Percentiles rank a stretch among this genome's conserved stretches.
Conservation (phyloP, 2,888 invertebrate species). For the Mythimna ferrago region DNA sequence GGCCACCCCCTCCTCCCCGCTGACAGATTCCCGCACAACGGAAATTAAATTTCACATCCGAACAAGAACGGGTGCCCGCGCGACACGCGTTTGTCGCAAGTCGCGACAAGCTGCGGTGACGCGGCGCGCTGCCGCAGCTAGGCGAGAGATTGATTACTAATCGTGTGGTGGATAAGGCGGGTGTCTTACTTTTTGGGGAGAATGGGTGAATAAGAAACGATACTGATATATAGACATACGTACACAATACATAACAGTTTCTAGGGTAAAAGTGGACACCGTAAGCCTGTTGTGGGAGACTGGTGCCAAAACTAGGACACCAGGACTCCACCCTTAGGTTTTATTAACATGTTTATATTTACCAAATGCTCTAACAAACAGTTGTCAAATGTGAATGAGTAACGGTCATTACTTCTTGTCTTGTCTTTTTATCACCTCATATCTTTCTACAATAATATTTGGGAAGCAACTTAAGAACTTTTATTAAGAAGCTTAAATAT, state of each 20-base stretch:
- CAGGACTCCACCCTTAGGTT: too few species aligned
- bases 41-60: slow-evolving; percentile 91
- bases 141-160: slow-evolving; percentile 78
- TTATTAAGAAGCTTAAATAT: slow-evolving; percentile 16
- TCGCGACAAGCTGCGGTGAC: slow-evolving; percentile 71
- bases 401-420: too few species aligned
- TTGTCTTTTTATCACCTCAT: too few species aligned
- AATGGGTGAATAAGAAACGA: background rate
- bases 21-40: slow-evolving; percentile 88
- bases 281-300: too few species aligned
- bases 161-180: slow-evolving; percentile 32
- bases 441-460: background rate
- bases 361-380: background rate
- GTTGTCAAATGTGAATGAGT: background rate
- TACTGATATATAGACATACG: background rate
- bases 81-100: slow-evolving; percentile 82
- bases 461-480: background rate
- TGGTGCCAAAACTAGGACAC: too few species aligned
- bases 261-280: too few species aligned
- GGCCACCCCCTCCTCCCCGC: slow-evolving; percentile 75
- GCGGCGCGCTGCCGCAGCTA: slow-evolving; percentile 65
- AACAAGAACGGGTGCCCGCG: slow-evolving; percentile 87
- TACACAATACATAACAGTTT: too few species aligned
- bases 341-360: too few species aligned
- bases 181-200: slow-evolving; percentile 12